Conservation (phyloP, 2,797 vertebrate genomes). For the Eulemur albifrons region DNA sequence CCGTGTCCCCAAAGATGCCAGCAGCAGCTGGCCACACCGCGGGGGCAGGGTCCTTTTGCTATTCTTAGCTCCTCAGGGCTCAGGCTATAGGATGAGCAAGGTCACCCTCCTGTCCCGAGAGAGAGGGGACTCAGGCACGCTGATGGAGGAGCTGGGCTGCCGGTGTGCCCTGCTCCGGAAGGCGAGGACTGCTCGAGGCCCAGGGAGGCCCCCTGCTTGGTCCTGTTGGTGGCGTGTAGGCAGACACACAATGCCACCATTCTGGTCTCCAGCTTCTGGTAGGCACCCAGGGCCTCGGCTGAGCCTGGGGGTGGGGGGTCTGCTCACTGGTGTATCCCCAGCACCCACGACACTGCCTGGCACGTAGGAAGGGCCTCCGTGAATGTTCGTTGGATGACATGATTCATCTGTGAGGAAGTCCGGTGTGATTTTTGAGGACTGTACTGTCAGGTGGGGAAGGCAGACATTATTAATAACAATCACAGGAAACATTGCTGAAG, state of each 20-base stretch:
- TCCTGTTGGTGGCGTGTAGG: fast-evolving
- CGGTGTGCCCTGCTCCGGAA: background rate
- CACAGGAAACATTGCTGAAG: fast-evolving
- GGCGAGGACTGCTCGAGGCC: fast-evolving
- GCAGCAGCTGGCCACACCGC: background rate
- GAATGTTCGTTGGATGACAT: fast-evolving
- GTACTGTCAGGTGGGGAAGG: background rate
- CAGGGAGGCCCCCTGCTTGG: fast-evolving
- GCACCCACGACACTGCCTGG: background rate
- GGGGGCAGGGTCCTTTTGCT: fast-evolving
- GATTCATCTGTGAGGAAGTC: fast-evolving
- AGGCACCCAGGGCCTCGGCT: background rate
- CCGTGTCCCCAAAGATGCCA: fast-evolving
- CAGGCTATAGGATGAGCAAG: background rate
- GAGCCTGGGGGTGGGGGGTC: background rate
- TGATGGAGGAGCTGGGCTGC: background rate
- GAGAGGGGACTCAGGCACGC: background rate
- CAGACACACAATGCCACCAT: fast-evolving
- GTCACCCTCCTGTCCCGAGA: background rate
- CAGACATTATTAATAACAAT: background rate
- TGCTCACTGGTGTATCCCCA: fast-evolving
- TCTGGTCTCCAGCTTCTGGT: fast-evolving
- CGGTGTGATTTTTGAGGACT: background rate
- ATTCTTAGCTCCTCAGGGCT: background rate
- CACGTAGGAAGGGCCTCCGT: fast-evolving